phyloP scores from a whole-genome alignment of 2,888 invertebrate species.

The Netelia melanura region DNA sequence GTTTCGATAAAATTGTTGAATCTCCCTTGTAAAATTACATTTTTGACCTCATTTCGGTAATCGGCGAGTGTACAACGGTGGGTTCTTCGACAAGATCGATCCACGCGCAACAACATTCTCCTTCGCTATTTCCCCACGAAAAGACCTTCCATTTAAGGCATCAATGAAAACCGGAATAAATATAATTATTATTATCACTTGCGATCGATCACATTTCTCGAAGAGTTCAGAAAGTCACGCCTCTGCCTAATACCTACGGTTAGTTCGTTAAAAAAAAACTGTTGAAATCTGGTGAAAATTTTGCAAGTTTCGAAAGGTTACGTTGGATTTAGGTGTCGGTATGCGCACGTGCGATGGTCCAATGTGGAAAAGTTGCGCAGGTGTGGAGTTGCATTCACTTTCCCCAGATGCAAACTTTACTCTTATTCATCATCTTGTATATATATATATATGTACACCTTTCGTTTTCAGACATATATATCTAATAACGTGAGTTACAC shows the following conservation, averaged over 20 bases:
- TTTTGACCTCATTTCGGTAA: too few species aligned
- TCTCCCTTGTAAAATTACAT: too few species aligned
- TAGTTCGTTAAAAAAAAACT: background rate
- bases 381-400: constrained; percentile 40
- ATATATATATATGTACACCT: background rate
- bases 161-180: constrained; percentile 25
- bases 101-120: background rate
- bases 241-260: too few species aligned
- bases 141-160: constrained; percentile 12
- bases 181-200: background rate
- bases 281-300: background rate
- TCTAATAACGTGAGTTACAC: background rate
- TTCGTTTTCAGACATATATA: background rate
- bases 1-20: too few species aligned
- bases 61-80: too few species aligned
- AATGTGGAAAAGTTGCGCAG: constrained; percentile 16
- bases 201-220: background rate
- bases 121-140: background rate
- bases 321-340: background rate
- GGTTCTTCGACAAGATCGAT: too few species aligned
- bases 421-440: constrained; percentile 31
- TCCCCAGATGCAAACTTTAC: constrained; percentile 28
- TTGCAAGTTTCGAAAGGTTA: background rate
- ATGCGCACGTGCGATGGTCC: background rate
- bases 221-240: constrained; percentile 2